Conservation (phyloP, 2,888 invertebrate species). For the Lacanobia oleracea region DNA sequence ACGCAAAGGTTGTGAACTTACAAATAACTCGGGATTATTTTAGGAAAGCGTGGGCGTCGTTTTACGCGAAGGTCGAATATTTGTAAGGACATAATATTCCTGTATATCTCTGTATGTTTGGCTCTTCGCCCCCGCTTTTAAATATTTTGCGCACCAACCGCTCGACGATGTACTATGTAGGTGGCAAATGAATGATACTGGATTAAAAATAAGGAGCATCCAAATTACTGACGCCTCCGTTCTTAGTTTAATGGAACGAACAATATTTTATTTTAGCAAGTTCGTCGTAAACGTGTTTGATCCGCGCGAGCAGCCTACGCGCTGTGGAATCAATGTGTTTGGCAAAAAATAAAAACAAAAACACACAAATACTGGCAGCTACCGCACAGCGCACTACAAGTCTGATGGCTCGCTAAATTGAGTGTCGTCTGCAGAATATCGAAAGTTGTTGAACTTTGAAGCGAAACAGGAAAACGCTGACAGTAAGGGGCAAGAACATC, state of each 20-base stretch:
- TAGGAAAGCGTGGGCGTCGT: constrained; percentile 67
- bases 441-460: constrained; percentile 78
- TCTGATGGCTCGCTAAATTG: constrained; percentile 62
- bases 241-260: constrained; percentile 67
- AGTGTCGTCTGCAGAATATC: constrained; percentile 70
- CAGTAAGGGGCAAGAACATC: constrained; percentile 70
- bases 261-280: constrained; percentile 66
- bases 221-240: constrained; percentile 74
- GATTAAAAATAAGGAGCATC: constrained; percentile 70
- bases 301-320: constrained; percentile 73
- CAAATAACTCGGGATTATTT: constrained; percentile 64
- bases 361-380: constrained; percentile 50
- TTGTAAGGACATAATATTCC: constrained; percentile 71
- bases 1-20: constrained; percentile 60
- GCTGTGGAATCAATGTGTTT: constrained; percentile 55
- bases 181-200: constrained; percentile 70
- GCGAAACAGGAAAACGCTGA: constrained; percentile 78
- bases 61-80: constrained; percentile 70
- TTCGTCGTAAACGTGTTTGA: constrained; percentile 69
- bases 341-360: constrained; percentile 58
- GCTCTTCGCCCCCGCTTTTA: constrained; percentile 73
- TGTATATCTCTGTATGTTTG: constrained; percentile 71
- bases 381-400: constrained; percentile 52
- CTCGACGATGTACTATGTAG: constrained; percentile 71
- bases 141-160: constrained; percentile 74